These are phyloP conservation scores for Mixornis gularis DNA, from an alignment of 2,113 vertebrate species.

Conservation along the genomic window DNA sequence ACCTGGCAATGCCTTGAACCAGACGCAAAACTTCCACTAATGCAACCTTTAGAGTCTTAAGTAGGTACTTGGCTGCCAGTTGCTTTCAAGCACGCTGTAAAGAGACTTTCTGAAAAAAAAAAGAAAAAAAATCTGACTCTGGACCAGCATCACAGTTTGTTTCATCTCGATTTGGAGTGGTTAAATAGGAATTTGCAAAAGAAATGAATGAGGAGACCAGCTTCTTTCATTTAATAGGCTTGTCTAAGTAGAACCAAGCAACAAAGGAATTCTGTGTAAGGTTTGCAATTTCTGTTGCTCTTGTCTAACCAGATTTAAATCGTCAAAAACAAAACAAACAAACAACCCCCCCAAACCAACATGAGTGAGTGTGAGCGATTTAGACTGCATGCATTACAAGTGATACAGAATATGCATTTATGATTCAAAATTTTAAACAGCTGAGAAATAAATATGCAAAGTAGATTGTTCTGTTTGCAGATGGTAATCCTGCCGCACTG, in stretches of 20 bases:
- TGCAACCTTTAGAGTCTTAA: not conserved
- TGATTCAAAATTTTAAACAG: slow-evolving; percentile 31
- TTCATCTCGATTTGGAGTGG: slow-evolving; percentile 4
- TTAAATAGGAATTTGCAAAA: slow-evolving; percentile 34
- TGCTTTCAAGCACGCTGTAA: not conserved
- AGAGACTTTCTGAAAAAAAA: not conserved
- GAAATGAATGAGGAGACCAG: slow-evolving; percentile 10
- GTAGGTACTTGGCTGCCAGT: slow-evolving; percentile 26
- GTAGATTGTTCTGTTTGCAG: slow-evolving; percentile 52
- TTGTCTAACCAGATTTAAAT: slow-evolving; percentile 47
- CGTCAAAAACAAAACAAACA: slow-evolving; percentile 42
- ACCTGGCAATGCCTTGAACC: slow-evolving; percentile 35
- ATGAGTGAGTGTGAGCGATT: not conserved
- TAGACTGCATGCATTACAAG: not conserved
- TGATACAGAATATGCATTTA: not conserved
- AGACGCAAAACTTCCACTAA: not conserved
- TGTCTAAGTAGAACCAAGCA: slow-evolving; percentile 8
- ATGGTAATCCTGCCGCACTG: slow-evolving; percentile 50
- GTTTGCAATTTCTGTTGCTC: slow-evolving; percentile 22
- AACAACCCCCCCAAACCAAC: slow-evolving; percentile 4
- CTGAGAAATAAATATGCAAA: slow-evolving; percentile 61
- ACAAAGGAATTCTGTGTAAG: slow-evolving; percentile 26
- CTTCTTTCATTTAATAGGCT: slow-evolving; percentile 12
- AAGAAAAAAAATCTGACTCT: not conserved
- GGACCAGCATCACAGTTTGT: not conserved